Percentiles rank a stretch among this genome's conserved stretches.
phyloP scores from a whole-genome alignment of 1,140 invertebrate genomes.

The Brachionus asplanchnoidis region DNA sequence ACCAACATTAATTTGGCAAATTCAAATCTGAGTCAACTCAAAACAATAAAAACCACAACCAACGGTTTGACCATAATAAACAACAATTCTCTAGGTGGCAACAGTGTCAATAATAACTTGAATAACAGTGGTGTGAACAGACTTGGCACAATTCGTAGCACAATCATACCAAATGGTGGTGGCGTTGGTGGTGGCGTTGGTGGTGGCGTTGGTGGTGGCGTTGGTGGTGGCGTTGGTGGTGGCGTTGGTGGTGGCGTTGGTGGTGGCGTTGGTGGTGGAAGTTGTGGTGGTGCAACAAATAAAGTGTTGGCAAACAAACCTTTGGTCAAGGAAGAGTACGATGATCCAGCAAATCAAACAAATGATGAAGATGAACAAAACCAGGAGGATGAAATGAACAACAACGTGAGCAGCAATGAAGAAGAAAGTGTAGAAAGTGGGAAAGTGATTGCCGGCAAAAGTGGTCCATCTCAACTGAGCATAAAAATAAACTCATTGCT shows the following conservation, averaged over 20 bases:
- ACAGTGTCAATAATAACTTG: not conserved
- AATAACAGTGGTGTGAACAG: no score
- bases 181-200: no score
- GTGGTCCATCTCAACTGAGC: not conserved
- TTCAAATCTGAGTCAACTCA: not conserved
- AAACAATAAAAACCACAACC: not conserved
- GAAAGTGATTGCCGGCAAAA: not conserved
- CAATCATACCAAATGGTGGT: not conserved
- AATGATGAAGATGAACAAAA: constrained; percentile 8
- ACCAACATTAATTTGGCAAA: constrained; percentile 25
- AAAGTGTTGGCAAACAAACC: not conserved
- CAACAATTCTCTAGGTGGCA: not conserved
- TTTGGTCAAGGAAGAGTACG: not conserved
- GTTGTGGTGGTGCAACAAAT: no score
- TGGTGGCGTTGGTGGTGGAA: no score
- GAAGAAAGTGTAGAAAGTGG: not conserved
- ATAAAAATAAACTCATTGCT: constrained; percentile 7
- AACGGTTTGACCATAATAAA: constrained; percentile 13
- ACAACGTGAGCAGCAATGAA: not conserved
- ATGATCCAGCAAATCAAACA: not conserved
- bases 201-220: no score
- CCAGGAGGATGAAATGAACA: not conserved
- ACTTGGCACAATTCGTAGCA: not conserved
- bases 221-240: no score
- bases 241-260: no score